Evolutionary conservation across 2,797 vertebrate species (phyloP).

Genomic region (Thunnus albacares): DNA sequence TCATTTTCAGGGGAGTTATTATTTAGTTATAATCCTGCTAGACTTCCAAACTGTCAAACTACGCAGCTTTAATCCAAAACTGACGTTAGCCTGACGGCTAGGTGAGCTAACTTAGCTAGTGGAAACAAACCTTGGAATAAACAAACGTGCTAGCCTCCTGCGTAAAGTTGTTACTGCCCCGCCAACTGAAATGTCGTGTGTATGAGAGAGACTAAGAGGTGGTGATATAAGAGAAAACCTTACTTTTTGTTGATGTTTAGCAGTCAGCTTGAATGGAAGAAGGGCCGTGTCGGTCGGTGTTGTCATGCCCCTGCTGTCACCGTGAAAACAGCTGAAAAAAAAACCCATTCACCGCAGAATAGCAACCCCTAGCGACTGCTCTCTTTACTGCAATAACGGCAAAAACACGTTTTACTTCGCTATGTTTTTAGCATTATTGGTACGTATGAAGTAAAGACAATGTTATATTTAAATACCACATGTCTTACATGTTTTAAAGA

Average conservation of each 20-base stretch:
- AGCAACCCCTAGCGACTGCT: constrained; percentile 5
- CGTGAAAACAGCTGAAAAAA: constrained; percentile 53
- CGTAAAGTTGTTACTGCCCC: too few relatives aligned
- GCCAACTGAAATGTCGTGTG: fast-evolving
- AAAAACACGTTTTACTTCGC: fast-evolving
- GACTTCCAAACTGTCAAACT: constrained; percentile 48
- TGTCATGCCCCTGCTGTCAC: constrained; percentile 71
- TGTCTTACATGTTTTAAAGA: background rate
- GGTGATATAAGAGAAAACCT: constrained; percentile 14
- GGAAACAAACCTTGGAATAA: background rate
- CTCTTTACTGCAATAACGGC: fast-evolving
- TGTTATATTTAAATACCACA: fast-evolving
- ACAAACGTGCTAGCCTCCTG: fast-evolving
- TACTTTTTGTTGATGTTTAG: constrained; percentile 72
- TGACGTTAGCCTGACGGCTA: constrained; percentile 71
- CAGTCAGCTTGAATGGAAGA: constrained; percentile 37
- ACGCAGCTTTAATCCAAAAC: constrained; percentile 53
- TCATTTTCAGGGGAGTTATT: background rate
- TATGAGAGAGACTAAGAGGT: fast-evolving
- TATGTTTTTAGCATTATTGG: fast-evolving
- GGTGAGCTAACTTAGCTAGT: constrained; percentile 56
- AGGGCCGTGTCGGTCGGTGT: constrained; percentile 60
- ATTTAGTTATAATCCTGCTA: constrained; percentile 13
- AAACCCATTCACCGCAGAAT: background rate
- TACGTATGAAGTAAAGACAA: fast-evolving